Percentiles rank a stretch among this genome's conserved stretches.
These are phyloP conservation scores for Coptotermes formosanus DNA, from an alignment of 1,140 invertebrate genomes.

Conservation along the genomic window DNA sequence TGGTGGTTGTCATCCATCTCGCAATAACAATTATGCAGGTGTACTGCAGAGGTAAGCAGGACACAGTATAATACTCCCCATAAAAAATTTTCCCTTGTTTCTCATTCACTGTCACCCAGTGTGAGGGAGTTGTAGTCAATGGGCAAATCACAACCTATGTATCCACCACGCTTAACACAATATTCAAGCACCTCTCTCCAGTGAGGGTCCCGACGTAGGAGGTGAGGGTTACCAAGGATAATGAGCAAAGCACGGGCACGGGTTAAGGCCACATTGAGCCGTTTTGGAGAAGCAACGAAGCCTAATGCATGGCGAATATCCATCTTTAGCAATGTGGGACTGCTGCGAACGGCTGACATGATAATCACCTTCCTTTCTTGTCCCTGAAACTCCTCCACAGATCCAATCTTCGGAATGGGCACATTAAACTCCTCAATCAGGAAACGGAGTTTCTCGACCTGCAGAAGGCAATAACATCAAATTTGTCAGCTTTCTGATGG, in stretches of 20 bases:
- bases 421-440: constrained; percentile 67
- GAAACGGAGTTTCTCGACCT: constrained; percentile 71
- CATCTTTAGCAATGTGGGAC: constrained; percentile 49
- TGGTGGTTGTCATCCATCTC: too few species aligned
- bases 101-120: background rate
- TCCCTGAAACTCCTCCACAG: constrained; percentile 96
- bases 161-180: constrained; percentile 41
- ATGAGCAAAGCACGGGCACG: constrained; percentile 76
- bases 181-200: constrained; percentile 71
- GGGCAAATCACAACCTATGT: constrained; percentile 29
- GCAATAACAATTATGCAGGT: too few species aligned
- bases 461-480: constrained; percentile 40
- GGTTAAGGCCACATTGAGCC: constrained; percentile 86
- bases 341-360: constrained; percentile 77
- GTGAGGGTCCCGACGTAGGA: constrained; percentile 65
- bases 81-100: too few species aligned
- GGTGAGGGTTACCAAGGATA: constrained; percentile 78
- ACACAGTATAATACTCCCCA: too few species aligned
- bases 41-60: too few species aligned
- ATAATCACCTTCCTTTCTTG: constrained; percentile 85
- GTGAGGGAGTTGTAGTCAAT: background rate
- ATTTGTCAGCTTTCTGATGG: too few species aligned
- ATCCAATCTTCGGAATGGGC: constrained; percentile 78
- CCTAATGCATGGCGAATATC: constrained; percentile 66
- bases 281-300: constrained; percentile 71